These are phyloP conservation scores for Diabrotica undecimpunctata DNA, from an alignment of 1,140 invertebrate species.

Conservation along the genomic window DNA sequence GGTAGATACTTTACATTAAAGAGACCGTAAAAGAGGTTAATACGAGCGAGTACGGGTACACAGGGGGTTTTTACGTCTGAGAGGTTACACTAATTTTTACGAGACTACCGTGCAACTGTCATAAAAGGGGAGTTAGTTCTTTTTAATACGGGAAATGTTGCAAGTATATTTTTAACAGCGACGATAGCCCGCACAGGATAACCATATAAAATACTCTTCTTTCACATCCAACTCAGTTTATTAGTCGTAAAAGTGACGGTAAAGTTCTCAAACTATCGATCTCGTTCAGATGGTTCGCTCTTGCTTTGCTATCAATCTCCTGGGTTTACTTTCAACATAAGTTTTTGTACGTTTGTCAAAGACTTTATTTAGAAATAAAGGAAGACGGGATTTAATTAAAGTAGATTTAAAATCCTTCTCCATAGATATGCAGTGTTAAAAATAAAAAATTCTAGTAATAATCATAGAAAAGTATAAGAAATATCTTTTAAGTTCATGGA, in stretches of 20 bases:
- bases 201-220: neutral
- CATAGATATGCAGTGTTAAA: too few relatives aligned
- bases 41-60: neutral
- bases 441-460: too few relatives aligned
- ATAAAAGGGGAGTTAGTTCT: neutral
- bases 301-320: neutral
- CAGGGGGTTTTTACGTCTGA: neutral
- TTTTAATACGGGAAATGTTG: neutral
- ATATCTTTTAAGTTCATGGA: too few relatives aligned
- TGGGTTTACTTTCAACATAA: neutral
- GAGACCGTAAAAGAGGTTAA: neutral
- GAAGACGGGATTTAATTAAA: too few relatives aligned
- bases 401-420: too few relatives aligned
- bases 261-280: neutral
- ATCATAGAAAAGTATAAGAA: too few relatives aligned
- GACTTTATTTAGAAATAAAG: neutral
- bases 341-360: neutral
- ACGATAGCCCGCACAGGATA: neutral
- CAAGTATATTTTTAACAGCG: constrained; percentile 1
- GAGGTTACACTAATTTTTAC: constrained; percentile 2
- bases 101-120: neutral
- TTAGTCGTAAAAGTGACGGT: neutral
- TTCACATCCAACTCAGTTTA: neutral
- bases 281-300: neutral
- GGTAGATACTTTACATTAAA: neutral